A percentile compares a stretch with the other conserved stretches of the same genome.
Conservation (phyloP, 64 coral and sea anemone species). For the Stichodactyla mertensii region DNA sequence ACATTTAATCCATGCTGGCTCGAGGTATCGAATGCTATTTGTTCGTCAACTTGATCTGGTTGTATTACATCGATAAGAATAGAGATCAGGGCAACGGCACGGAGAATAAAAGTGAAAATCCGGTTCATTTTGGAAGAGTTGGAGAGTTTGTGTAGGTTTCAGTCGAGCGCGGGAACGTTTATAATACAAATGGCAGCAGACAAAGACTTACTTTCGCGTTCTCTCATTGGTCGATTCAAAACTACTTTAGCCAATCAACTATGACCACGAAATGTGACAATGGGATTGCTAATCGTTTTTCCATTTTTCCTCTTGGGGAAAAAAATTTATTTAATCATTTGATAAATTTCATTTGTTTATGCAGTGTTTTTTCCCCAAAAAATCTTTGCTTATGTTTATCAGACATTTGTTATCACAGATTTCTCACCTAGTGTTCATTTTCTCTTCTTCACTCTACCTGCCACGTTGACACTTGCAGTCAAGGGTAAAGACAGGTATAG, state of each 20-base stretch:
- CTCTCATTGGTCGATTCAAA: background rate
- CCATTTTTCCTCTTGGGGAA: background rate
- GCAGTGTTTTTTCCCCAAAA: background rate
- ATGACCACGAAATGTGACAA: background rate
- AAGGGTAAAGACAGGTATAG: background rate
- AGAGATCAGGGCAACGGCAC: background rate
- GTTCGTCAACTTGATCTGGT: conserved; percentile 59
- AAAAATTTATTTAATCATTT: background rate
- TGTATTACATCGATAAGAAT: background rate
- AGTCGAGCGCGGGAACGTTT: conserved; percentile 10
- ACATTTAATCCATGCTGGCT: conserved; percentile 79
- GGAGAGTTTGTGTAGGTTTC: background rate
- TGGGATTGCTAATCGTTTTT: background rate
- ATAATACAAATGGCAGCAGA: background rate
- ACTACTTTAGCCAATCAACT: background rate
- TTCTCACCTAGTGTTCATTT: background rate
- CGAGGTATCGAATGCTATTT: conserved; percentile 66
- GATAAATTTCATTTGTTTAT: background rate
- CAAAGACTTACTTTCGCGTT: background rate
- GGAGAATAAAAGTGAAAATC: background rate
- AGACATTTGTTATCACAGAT: background rate
- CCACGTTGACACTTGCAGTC: background rate
- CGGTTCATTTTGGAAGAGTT: background rate
- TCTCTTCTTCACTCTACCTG: background rate
- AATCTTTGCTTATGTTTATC: background rate